phyloP scores from a whole-genome alignment of 35 echinoderm and acorn worm species.

The Diadema setosum region DNA sequence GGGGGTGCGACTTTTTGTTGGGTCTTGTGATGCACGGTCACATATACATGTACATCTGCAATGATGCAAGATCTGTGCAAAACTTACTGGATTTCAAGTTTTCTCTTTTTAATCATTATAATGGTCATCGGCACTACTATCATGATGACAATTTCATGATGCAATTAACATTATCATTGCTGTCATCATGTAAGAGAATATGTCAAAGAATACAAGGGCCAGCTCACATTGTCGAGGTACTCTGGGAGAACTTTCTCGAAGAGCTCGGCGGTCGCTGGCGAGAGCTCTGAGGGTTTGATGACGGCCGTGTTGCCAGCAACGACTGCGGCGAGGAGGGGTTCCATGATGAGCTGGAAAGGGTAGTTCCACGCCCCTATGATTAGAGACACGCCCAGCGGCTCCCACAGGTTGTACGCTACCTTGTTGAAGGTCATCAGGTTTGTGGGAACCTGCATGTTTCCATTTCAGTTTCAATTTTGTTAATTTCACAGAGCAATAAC shows the following conservation, averaged over 20 bases:
- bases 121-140: too few species aligned
- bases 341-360: slow-evolving; percentile 60
- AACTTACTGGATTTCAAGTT: too few species aligned
- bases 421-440: slow-evolving; percentile 2
- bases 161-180: too few species aligned
- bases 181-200: too few species aligned
- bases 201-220: neutral
- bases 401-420: slow-evolving; percentile 41
- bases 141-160: too few species aligned
- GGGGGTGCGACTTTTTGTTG: too few species aligned
- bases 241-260: slow-evolving; percentile 47
- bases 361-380: slow-evolving; percentile 96
- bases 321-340: slow-evolving; percentile 79
- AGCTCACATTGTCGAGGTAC: slow-evolving; percentile 73
- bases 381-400: slow-evolving; percentile 73
- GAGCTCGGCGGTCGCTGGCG: neutral
- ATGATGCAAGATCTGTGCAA: too few species aligned
- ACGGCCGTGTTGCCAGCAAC: slow-evolving; percentile 81
- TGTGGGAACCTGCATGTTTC: slow-evolving; percentile 52
- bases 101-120: too few species aligned
- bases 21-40: too few species aligned
- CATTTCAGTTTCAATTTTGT: too few species aligned
- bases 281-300: slow-evolving; percentile 75
- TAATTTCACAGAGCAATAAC: too few species aligned
- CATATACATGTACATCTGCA: too few species aligned